Conservation (phyloP, 2,797 vertebrate species). For the Sebastes reedi region DNA sequence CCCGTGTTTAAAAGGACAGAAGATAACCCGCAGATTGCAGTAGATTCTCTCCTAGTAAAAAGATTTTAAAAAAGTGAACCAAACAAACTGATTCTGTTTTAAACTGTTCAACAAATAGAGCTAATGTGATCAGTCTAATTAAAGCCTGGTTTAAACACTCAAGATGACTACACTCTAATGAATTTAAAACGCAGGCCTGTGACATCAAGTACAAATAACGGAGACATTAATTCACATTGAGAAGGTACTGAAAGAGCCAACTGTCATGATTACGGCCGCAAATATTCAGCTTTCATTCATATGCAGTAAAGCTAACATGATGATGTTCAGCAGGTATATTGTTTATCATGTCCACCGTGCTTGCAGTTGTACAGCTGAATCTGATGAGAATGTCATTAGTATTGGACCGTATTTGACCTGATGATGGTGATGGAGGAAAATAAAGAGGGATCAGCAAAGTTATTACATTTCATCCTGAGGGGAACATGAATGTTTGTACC, state of each 20-base stretch:
- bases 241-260: background rate
- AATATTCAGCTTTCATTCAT: background rate
- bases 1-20: conserved; percentile 1
- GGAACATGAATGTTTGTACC: background rate
- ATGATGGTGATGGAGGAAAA: background rate
- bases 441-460: background rate
- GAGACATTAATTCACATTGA: background rate
- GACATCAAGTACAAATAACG: background rate
- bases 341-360: background rate
- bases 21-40: background rate
- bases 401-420: background rate
- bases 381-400: background rate
- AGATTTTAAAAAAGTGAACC: background rate
- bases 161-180: background rate
- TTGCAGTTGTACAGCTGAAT: background rate
- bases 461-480: background rate
- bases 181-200: background rate
- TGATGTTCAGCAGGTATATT: background rate
- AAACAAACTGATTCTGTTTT: background rate
- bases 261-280: background rate
- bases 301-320: background rate
- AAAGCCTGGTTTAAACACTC: background rate
- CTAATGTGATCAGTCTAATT: background rate
- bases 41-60: background rate
- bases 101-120: background rate